Conservation (phyloP, 2,888 invertebrate species). For the Conops quadrifasciatus region DNA sequence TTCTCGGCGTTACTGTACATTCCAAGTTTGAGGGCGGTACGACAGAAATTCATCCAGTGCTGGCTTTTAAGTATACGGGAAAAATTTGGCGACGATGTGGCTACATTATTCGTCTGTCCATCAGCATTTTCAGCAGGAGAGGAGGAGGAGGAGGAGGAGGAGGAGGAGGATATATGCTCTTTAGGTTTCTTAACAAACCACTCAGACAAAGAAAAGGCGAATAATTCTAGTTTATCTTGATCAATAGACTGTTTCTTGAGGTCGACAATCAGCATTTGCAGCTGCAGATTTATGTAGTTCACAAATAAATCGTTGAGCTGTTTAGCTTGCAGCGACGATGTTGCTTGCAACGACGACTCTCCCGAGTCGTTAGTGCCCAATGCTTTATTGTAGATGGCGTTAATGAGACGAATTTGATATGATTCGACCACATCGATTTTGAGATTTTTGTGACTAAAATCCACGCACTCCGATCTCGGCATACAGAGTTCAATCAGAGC, state of each 20-base stretch:
- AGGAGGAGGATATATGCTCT: too few species aligned
- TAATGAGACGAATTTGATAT: constrained; percentile 69
- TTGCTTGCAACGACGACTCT: constrained; percentile 43
- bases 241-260: constrained; percentile 66
- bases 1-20: constrained; percentile 65
- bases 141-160: too few species aligned
- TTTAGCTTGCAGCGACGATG: constrained; percentile 36
- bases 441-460: constrained; percentile 69
- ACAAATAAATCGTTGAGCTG: constrained; percentile 66
- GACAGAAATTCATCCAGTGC: constrained; percentile 71
- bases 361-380: constrained; percentile 50
- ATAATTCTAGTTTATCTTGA: constrained; percentile 62
- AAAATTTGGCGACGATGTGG: constrained; percentile 46
- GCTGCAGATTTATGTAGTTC: constrained; percentile 67
- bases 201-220: constrained; percentile 61
- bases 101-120: too few species aligned
- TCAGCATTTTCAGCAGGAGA: too few species aligned
- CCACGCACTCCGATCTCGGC: constrained; percentile 69
- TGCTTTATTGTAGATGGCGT: constrained; percentile 69
- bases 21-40: constrained; percentile 73
- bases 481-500: constrained; percentile 71
- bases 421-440: constrained; percentile 72
- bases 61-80: constrained; percentile 61
- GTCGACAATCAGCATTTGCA: constrained; percentile 67
- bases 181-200: constrained; percentile 51